A percentile compares a stretch with the other conserved stretches of the same genome.
Evolutionary conservation across 1,140 invertebrate species (phyloP).

Genomic region (Halictus rubicundus): DNA sequence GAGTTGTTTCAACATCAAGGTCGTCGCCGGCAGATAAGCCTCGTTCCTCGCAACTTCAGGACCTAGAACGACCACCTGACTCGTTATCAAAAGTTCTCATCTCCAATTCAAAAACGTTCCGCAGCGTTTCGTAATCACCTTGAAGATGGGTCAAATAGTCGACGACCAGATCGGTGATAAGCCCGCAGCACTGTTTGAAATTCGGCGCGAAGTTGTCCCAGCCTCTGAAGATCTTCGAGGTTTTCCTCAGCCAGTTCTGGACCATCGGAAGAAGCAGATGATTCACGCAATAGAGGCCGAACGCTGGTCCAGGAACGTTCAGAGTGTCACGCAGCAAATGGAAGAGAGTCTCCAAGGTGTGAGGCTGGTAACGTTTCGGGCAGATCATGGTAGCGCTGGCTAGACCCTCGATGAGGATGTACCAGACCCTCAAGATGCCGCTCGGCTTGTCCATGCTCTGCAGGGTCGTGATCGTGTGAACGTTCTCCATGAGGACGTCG

Average conservation of each 20-base stretch:
- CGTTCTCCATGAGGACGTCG: conserved; percentile 83
- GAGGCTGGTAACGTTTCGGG: conserved; percentile 91
- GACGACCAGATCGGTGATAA: conserved; percentile 94
- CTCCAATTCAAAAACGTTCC: neutral
- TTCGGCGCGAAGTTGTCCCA: conserved; percentile 90
- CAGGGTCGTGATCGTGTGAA: conserved; percentile 78
- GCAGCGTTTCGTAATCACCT: conserved; percentile 68
- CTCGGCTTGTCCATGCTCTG: conserved; percentile 89
- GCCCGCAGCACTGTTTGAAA: conserved; percentile 96
- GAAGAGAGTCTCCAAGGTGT: conserved; percentile 92
- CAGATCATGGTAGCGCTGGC: conserved; percentile 91
- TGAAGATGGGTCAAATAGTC: conserved; percentile 86
- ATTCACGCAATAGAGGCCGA: conserved; percentile 94
- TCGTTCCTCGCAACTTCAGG: conserved; percentile 71
- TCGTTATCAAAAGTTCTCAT: too few relatives aligned
- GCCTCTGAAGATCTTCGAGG: conserved; percentile 84
- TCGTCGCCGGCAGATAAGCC: conserved; percentile 81
- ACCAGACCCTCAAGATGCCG: conserved; percentile 95
- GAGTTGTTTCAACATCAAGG: conserved; percentile 92
- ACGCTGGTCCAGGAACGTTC: conserved; percentile 89
- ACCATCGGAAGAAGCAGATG: conserved; percentile 93
- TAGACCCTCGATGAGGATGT: conserved; percentile 93
- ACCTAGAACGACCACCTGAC: conserved; percentile 56
- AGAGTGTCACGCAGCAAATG: conserved; percentile 89
- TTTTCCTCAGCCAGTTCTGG: conserved; percentile 92